phyloP scores from a whole-genome alignment of 2,113 vertebrate genomes.

The Perognathus longimembris region DNA sequence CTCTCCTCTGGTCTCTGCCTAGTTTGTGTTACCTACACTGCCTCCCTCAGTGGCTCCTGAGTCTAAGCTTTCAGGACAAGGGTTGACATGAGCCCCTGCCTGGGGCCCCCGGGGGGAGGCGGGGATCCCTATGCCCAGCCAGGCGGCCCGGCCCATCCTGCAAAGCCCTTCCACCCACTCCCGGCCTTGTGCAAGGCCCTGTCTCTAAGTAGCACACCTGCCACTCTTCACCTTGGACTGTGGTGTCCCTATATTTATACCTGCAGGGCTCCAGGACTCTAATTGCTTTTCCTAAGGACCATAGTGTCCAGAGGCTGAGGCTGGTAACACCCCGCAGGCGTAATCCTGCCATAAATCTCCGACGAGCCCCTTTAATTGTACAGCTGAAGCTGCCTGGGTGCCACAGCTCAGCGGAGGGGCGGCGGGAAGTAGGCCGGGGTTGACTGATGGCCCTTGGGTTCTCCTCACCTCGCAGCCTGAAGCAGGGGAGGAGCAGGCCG shows the following conservation, averaged over 20 bases:
- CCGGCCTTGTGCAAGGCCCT: background rate
- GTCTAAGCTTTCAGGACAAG: background rate
- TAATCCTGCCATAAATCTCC: constrained; percentile 73
- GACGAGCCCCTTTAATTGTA: constrained; percentile 77
- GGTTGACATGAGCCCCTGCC: background rate
- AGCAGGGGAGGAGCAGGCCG: background rate
- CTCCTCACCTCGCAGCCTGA: accelerated
- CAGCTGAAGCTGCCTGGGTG: constrained; percentile 6
- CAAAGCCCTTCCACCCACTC: background rate
- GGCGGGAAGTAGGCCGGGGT: background rate
- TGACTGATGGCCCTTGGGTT: background rate
- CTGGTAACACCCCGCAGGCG: constrained; percentile 59
- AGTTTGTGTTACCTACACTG: background rate
- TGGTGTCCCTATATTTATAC: constrained; percentile 60
- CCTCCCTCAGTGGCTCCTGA: background rate
- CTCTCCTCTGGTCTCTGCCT: background rate
- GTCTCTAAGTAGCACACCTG: constrained; percentile 5
- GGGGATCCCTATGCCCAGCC: background rate
- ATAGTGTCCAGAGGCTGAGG: constrained; percentile 64
- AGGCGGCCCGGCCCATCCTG: background rate
- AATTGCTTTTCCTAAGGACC: constrained; percentile 77
- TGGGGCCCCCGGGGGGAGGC: background rate
- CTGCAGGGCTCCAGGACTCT: constrained; percentile 44
- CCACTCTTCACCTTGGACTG: constrained; percentile 36
- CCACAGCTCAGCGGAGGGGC: background rate